A percentile compares a stretch with the other conserved stretches of the same genome.
These are phyloP conservation scores for Tauraco hartlaubi DNA, from an alignment of 2,797 vertebrate genomes.

Conservation along the genomic window DNA sequence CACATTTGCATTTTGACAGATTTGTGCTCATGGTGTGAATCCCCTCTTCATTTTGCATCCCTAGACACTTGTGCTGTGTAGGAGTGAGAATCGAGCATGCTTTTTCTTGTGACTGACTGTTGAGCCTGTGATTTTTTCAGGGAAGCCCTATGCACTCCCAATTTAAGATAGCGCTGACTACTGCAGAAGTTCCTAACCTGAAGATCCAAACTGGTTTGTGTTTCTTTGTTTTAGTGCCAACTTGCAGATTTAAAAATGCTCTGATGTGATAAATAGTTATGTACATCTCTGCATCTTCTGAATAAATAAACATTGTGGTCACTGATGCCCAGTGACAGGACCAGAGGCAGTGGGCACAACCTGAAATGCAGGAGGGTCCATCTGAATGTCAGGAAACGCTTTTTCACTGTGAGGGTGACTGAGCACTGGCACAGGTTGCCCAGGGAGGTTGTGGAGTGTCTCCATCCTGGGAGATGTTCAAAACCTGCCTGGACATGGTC, in stretches of 20 bases:
- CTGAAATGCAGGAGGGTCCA: not conserved
- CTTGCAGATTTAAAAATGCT: not conserved
- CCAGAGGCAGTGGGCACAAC: not conserved
- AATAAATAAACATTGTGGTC: not conserved
- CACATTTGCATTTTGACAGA: slow-evolving; percentile 53
- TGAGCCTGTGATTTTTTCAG: not conserved
- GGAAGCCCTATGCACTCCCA: not conserved
- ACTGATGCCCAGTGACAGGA: not conserved
- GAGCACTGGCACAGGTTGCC: not conserved
- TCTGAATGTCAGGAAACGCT: not conserved
- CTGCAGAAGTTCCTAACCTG: not conserved
- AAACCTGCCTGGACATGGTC: not conserved
- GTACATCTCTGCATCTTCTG: not conserved
- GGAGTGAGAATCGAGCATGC: not conserved
- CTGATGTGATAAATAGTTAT: not conserved
- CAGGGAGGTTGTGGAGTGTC: not conserved
- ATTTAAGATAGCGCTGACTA: not conserved
- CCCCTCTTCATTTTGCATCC: slow-evolving; percentile 5
- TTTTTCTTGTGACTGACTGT: not conserved
- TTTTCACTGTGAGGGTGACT: not conserved
- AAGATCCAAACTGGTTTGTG: not conserved
- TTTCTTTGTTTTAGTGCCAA: not conserved
- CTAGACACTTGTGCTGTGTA: not conserved
- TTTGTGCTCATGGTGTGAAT: slow-evolving; percentile 20
- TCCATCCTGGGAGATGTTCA: not conserved